These are phyloP conservation scores for Saccostrea echinata DNA, from an alignment of 1,140 invertebrate genomes.

Conservation along the genomic window DNA sequence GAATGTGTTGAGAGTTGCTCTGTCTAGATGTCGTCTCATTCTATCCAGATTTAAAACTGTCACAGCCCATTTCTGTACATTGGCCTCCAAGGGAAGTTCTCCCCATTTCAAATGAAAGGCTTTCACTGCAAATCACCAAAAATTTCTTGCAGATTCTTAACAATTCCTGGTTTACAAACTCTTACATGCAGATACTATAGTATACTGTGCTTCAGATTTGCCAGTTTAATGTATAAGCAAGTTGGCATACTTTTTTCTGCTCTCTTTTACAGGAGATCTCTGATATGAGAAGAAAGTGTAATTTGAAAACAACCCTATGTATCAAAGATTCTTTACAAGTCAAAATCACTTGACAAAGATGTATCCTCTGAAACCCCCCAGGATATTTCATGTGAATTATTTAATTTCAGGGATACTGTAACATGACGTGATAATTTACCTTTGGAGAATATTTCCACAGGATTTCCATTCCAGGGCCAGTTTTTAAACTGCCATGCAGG, in stretches of 20 bases:
- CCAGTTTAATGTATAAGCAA: no score
- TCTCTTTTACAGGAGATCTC: no score
- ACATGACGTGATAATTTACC: slow-evolving; percentile 83
- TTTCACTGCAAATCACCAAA: slow-evolving; percentile 86
- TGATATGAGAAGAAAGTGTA: no score
- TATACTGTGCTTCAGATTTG: no score
- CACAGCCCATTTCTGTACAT: slow-evolving; percentile 97
- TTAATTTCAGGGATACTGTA: no score
- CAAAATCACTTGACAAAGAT: no score
- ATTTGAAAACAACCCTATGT: no score
- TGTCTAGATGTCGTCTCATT: slow-evolving; percentile 96
- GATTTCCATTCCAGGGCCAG: slow-evolving; percentile 99
- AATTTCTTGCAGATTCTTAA: neutral
- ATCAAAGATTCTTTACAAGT: no score
- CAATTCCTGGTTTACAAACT: no score
- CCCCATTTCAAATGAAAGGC: slow-evolving; percentile 99
- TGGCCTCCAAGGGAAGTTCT: slow-evolving; percentile 95
- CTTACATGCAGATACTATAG: no score
- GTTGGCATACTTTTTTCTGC: no score
- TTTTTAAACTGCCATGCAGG: slow-evolving; percentile 99
- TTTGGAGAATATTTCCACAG: slow-evolving; percentile 98
- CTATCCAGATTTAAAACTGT: slow-evolving; percentile 94
- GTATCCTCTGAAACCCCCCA: no score
- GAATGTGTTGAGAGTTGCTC: slow-evolving; percentile 95
- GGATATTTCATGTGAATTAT: neutral